These are phyloP conservation scores for Eudemis profundana DNA, from an alignment of 2,888 invertebrate species.

Conservation along the genomic window DNA sequence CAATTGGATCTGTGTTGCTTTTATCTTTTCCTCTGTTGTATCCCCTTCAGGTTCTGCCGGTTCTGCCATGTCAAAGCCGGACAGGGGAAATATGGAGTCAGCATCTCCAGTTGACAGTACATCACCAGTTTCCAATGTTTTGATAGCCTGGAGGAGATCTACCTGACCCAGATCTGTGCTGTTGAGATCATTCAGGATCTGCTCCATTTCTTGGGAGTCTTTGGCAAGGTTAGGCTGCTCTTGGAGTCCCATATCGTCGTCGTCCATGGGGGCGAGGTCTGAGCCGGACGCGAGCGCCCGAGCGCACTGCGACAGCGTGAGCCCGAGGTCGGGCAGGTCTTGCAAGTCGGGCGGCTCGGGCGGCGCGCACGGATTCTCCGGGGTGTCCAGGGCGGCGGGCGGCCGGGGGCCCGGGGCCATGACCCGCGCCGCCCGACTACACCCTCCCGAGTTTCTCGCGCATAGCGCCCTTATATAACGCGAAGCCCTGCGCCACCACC, in stretches of 20 bases:
- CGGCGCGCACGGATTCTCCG: conserved; percentile 63
- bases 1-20: conserved; percentile 85
- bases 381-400: conserved; percentile 72
- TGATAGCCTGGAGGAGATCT: conserved; percentile 91
- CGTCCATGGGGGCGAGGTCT: conserved; percentile 85
- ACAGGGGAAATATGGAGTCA: conserved; percentile 79
- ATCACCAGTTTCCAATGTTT: conserved; percentile 87
- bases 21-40: conserved; percentile 82
- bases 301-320: conserved; percentile 63
- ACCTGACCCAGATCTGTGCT: conserved; percentile 86
- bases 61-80: conserved; percentile 80
- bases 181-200: conserved; percentile 86
- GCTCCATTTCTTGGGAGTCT: conserved; percentile 87
- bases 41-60: conserved; percentile 80
- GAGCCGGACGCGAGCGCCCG: conserved; percentile 82
- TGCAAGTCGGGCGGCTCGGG: conserved; percentile 64
- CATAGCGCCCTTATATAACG: conserved; percentile 80
- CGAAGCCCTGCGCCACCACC: conserved; percentile 49
- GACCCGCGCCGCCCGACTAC: conserved; percentile 86
- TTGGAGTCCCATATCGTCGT: conserved; percentile 85
- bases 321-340: conserved; percentile 62
- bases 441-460: conserved; percentile 67
- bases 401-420: conserved; percentile 98
- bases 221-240: conserved; percentile 84
- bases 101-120: conserved; percentile 74